A percentile compares a stretch with the other conserved stretches of the same genome.
Evolutionary conservation across 2,888 invertebrate genomes (phyloP).

Genomic region (Balanococcus diminutus): DNA sequence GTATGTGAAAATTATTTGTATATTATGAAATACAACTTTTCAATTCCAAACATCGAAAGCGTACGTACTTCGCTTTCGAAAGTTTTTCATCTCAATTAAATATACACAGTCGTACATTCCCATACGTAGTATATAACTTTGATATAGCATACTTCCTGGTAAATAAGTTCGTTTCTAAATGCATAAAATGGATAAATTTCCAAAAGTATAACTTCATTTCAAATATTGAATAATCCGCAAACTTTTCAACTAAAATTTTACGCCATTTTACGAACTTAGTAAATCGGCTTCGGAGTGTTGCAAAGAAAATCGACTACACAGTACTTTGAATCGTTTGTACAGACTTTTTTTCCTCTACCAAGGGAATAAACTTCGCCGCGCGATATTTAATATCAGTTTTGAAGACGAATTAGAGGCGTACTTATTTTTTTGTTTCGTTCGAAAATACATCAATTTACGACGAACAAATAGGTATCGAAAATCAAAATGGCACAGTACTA

Average conservation of each 20-base stretch:
- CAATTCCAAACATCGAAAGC: neutral
- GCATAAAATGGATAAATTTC: neutral
- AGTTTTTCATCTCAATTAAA: neutral
- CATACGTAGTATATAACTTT: neutral
- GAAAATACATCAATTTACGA: neutral
- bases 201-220: neutral
- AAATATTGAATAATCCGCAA: neutral
- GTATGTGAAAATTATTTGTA: neutral
- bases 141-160: neutral
- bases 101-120: neutral
- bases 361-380: neutral
- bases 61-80: neutral
- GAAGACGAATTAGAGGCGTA: neutral
- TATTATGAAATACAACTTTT: neutral
- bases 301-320: neutral
- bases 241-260: constrained; percentile 1
- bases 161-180: neutral
- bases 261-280: neutral
- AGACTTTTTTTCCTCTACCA: neutral
- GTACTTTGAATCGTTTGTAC: neutral
- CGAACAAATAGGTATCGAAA: neutral
- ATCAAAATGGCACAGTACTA: neutral
- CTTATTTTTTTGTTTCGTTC: neutral
- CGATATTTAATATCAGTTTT: neutral
- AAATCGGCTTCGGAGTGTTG: neutral